Percentiles rank a stretch among this genome's conserved stretches.
Conservation (phyloP, 2,888 invertebrate genomes). For the Orthosia cruda region DNA sequence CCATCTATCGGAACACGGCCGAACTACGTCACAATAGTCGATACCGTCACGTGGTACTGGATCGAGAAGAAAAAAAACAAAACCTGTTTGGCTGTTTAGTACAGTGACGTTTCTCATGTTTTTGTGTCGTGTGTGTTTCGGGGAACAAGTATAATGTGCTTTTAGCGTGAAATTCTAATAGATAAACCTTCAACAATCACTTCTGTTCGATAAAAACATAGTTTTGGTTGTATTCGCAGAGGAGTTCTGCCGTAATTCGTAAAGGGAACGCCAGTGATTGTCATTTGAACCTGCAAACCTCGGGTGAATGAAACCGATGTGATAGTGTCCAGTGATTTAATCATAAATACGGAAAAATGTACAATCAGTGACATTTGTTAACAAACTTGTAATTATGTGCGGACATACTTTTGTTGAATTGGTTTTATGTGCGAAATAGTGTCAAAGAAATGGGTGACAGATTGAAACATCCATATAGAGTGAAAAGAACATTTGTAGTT, state of each 20-base stretch:
- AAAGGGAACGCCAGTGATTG: constrained; percentile 48
- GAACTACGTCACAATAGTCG: constrained; percentile 75
- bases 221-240: constrained; percentile 22
- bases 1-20: constrained; percentile 78
- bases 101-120: constrained; percentile 87
- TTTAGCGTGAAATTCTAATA: constrained; percentile 66
- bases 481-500: constrained; percentile 82
- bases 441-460: constrained; percentile 89
- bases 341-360: constrained; percentile 83
- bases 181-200: constrained; percentile 43
- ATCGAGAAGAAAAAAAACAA: constrained; percentile 80
- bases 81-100: constrained; percentile 87
- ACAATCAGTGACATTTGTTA: constrained; percentile 76
- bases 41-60: constrained; percentile 81
- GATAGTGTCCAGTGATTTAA: constrained; percentile 73
- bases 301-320: constrained; percentile 75
- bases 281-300: constrained; percentile 55
- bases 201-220: constrained; percentile 17
- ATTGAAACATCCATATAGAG: constrained; percentile 87
- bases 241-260: constrained; percentile 16
- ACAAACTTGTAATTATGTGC: constrained; percentile 71
- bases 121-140: constrained; percentile 83
- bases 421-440: constrained; percentile 75
- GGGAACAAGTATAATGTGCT: constrained; percentile 61
- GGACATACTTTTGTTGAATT: constrained; percentile 57